These are phyloP conservation scores for Danio kyathit DNA, from an alignment of 2,797 vertebrate genomes.

Conservation along the genomic window DNA sequence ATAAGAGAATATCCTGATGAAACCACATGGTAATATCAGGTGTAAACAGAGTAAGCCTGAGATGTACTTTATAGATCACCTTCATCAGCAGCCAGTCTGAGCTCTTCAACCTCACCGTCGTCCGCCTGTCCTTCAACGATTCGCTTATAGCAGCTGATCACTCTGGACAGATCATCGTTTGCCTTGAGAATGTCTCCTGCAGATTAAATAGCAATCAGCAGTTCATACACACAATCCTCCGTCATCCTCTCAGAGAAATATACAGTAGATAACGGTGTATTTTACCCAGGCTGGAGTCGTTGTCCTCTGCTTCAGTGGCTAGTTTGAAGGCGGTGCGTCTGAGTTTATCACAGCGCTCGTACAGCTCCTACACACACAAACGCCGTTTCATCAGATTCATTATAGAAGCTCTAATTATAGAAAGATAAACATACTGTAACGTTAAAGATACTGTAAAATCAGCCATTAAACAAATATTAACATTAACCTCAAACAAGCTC, in stretches of 20 bases:
- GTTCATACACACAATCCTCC: not conserved
- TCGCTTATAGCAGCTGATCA: slow-evolving; percentile 91
- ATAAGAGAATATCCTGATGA: too few relatives aligned
- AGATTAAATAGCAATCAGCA: not conserved
- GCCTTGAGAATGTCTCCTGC: slow-evolving; percentile 95
- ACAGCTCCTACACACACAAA: slow-evolving; percentile 84
- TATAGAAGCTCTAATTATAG: too few relatives aligned
- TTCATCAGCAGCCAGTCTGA: slow-evolving; percentile 62
- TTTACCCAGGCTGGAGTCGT: slow-evolving; percentile 93
- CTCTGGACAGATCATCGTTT: slow-evolving; percentile 92
- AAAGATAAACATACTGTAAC: too few relatives aligned
- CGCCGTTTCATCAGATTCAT: too few relatives aligned
- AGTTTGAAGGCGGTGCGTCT: slow-evolving; percentile 94
- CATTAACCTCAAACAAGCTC: too few relatives aligned
- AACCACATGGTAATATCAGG: too few relatives aligned
- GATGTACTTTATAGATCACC: slow-evolving; percentile 11
- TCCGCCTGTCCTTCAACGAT: slow-evolving; percentile 86
- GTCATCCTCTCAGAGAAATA: too few relatives aligned
- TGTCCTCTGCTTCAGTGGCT: slow-evolving; percentile 98
- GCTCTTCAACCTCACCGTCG: slow-evolving; percentile 83
- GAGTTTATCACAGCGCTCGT: slow-evolving; percentile 97
- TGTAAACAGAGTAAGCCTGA: too few relatives aligned
- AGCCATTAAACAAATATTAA: too few relatives aligned
- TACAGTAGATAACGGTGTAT: too few relatives aligned
- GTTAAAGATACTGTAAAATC: too few relatives aligned